Conservation (phyloP, 1,140 invertebrate genomes). For the Globodera ellingtonae region DNA sequence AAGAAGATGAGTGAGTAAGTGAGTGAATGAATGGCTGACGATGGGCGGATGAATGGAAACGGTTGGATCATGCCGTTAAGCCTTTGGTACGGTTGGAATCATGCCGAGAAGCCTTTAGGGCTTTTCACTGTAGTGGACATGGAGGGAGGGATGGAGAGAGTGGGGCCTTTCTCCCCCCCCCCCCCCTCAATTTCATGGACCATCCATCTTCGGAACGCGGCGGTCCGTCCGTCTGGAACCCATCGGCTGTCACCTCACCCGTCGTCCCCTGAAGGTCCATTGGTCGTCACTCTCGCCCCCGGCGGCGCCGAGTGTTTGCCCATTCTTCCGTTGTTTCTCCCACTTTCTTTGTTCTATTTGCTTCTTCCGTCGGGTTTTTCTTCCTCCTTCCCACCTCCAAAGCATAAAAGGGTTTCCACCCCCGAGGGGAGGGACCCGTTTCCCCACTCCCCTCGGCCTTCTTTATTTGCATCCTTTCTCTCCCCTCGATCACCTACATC, state of each 20-base stretch:
- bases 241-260: no score
- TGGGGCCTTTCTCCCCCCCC: neutral
- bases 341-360: neutral
- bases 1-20: no score
- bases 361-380: neutral
- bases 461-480: no score
- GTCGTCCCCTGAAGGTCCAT: no score
- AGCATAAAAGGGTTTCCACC: constrained; percentile 1
- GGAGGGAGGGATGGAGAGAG: neutral
- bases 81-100: neutral
- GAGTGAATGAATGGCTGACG: no score
- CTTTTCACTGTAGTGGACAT: neutral
- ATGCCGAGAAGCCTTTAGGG: neutral
- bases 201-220: no score
- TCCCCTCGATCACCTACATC: no score
- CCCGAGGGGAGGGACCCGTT: neutral
- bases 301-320: no score
- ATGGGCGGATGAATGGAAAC: no score
- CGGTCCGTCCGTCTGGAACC: no score
- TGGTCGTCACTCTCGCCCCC: no score
- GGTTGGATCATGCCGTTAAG: neutral
- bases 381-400: neutral
- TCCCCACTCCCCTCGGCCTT: neutral
- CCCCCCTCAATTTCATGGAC: no score
- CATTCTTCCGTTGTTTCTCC: neutral